phyloP scores from a whole-genome alignment of 2,113 vertebrate genomes.

The Anseranas semipalmata region DNA sequence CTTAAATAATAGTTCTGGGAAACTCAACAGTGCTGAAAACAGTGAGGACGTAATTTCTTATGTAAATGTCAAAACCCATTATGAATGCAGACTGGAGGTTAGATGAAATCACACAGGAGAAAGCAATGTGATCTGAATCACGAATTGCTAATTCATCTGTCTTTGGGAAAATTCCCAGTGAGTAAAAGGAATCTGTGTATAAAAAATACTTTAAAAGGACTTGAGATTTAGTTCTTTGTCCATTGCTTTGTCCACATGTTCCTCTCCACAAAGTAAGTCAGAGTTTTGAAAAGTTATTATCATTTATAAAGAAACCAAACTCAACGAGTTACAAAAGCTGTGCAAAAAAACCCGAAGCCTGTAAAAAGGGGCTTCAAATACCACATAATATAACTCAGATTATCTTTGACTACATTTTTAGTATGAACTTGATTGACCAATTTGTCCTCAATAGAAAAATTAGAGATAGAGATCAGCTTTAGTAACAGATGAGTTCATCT shows the following conservation, averaged over 20 bases:
- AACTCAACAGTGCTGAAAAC: background rate
- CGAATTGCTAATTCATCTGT: background rate
- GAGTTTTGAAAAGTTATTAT: background rate
- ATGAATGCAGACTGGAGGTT: background rate
- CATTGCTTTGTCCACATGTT: background rate
- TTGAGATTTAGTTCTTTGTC: background rate
- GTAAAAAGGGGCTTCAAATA: background rate
- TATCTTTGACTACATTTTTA: background rate
- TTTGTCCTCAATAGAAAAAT: background rate
- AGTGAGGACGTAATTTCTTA: background rate
- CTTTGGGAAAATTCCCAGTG: background rate
- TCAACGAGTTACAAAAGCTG: background rate
- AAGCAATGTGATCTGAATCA: background rate
- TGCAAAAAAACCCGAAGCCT: background rate
- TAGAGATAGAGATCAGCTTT: background rate
- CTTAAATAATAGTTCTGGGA: background rate
- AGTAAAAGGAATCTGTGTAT: background rate
- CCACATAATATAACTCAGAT: background rate
- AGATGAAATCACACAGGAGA: background rate
- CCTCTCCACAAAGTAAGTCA: background rate
- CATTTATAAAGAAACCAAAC: background rate
- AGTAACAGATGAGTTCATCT: background rate
- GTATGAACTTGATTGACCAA: background rate
- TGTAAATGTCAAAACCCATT: background rate
- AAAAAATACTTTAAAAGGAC: background rate